Evolutionary conservation across 2,888 invertebrate species (phyloP).

Genomic region (Dynastes hyllus): DNA sequence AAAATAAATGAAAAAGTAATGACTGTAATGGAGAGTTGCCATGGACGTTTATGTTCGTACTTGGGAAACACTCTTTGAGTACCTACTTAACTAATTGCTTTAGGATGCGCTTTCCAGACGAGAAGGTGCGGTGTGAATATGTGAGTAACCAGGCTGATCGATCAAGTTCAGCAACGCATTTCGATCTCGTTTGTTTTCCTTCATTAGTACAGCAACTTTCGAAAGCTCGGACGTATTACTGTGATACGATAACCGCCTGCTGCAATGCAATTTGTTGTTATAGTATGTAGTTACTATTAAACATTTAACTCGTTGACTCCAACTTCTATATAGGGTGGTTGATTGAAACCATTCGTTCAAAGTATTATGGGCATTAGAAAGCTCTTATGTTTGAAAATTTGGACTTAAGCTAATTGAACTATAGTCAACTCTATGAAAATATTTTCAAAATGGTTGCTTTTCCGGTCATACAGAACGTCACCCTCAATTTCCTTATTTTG

Average conservation of each 20-base stretch:
- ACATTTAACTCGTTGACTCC: too few relatives aligned
- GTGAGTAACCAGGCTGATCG: conserved; percentile 1
- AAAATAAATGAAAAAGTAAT: conserved; percentile 38
- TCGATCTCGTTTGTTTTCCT: neutral
- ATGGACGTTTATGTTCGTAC: conserved; percentile 56
- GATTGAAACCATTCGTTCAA: too few relatives aligned
- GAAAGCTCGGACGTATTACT: neutral
- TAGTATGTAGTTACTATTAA: too few relatives aligned
- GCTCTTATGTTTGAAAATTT: too few relatives aligned
- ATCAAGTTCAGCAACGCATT: conserved; percentile 10
- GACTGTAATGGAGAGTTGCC: conserved; percentile 43
- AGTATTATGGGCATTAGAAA: too few relatives aligned
- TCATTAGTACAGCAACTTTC: neutral
- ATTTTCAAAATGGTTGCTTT: too few relatives aligned
- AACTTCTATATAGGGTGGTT: too few relatives aligned
- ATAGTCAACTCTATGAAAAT: too few relatives aligned
- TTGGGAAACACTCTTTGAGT: conserved; percentile 59
- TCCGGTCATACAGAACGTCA: too few relatives aligned
- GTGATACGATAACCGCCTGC: neutral
- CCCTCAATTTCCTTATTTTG: too few relatives aligned
- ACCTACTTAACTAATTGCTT: conserved; percentile 63
- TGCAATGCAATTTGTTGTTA: too few relatives aligned
- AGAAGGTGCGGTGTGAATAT: neutral
- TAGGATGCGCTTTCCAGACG: conserved; percentile 47
- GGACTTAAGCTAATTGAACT: too few relatives aligned